Conservation (phyloP, 2,888 invertebrate genomes). For the Drosophila hawaiiensis region DNA sequence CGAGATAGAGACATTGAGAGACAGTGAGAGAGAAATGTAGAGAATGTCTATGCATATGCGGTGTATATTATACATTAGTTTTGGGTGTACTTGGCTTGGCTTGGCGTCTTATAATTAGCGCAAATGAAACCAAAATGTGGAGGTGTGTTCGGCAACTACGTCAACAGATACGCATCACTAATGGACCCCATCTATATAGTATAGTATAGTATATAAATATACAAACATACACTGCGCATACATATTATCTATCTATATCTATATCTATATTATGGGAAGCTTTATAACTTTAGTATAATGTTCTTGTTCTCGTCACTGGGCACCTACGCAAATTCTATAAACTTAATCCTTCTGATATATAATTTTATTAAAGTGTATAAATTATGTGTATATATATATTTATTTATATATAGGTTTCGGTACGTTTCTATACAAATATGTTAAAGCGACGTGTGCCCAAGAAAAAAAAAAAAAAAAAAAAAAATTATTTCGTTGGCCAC, state of each 20-base stretch:
- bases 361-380: constrained; percentile 50
- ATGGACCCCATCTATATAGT: constrained; percentile 7
- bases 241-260: not conserved
- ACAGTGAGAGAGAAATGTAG: not conserved
- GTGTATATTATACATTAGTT: constrained; percentile 1
- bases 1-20: not conserved
- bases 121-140: constrained; percentile 33
- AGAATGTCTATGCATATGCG: not conserved
- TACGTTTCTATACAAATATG: constrained; percentile 19
- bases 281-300: constrained; percentile 10
- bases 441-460: constrained; percentile 59
- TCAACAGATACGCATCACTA: constrained; percentile 44
- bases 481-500: constrained; percentile 17
- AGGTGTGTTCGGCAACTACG: constrained; percentile 50
- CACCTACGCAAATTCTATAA: constrained; percentile 44
- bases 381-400: constrained; percentile 10
- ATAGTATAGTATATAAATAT: not conserved
- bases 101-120: constrained; percentile 54
- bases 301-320: constrained; percentile 4
- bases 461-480: constrained; percentile 26
- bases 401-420: constrained; percentile 10
- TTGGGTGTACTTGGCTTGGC: constrained; percentile 41
- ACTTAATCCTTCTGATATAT: constrained; percentile 52
- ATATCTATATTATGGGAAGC: not conserved
- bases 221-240: not conserved